phyloP scores from a whole-genome alignment of 1,140 invertebrate species.

The Neuroterus valhalla region DNA sequence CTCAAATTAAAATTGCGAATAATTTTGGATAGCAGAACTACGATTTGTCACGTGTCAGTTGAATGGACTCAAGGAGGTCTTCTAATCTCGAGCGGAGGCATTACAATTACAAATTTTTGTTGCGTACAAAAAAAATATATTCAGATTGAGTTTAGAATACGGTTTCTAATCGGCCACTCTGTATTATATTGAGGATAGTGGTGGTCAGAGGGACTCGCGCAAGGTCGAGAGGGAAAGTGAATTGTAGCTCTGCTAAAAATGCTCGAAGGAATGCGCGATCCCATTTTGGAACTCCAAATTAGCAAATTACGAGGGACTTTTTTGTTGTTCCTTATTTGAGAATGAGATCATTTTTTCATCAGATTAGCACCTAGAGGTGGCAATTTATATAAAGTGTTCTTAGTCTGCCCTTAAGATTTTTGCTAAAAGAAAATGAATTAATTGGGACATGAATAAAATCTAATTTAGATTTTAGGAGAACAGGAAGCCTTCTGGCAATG shows the following conservation, averaged over 20 bases:
- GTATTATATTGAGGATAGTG: background rate
- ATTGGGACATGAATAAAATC: too few species aligned
- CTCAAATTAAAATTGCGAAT: too few species aligned
- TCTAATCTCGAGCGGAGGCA: too few species aligned
- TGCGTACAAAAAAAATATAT: background rate
- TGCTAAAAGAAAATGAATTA: too few species aligned
- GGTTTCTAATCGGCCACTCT: background rate
- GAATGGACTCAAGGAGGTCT: too few species aligned
- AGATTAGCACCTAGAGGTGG: background rate
- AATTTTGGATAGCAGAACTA: too few species aligned
- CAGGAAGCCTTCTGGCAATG: too few species aligned
- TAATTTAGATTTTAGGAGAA: too few species aligned
- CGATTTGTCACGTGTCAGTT: too few species aligned
- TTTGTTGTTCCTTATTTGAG: background rate
- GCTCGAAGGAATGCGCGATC: background rate
- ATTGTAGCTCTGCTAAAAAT: slow-evolving; percentile 10
- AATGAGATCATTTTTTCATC: background rate
- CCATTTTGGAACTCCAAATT: slow-evolving; percentile 7
- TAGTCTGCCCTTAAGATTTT: too few species aligned
- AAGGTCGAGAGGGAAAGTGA: slow-evolving; percentile 20
- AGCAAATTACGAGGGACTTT: slow-evolving; percentile 1
- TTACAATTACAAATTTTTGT: background rate
- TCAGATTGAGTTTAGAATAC: background rate
- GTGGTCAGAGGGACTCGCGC: background rate
- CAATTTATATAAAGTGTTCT: background rate